Conservation (phyloP, 2,888 invertebrate species). For the Clepsis dumicolana region DNA sequence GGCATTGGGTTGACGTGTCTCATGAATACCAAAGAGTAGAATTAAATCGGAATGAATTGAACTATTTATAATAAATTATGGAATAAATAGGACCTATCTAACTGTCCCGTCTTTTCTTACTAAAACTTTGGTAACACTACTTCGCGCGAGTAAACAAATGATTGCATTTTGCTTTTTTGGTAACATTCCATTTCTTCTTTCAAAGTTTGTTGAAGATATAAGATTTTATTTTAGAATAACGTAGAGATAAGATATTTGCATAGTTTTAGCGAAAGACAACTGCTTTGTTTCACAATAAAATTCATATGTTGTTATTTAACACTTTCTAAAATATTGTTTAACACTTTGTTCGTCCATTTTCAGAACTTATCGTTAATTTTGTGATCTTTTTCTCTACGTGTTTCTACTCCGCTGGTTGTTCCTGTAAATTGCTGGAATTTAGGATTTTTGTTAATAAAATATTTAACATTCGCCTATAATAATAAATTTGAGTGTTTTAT, state of each 20-base stretch:
- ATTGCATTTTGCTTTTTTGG: constrained; percentile 49
- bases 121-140: constrained; percentile 67
- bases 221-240: constrained; percentile 69
- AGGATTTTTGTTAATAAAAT: constrained; percentile 78
- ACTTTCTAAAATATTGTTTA: constrained; percentile 31
- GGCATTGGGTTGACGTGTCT: constrained; percentile 66
- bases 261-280: constrained; percentile 43
- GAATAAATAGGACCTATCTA: constrained; percentile 58
- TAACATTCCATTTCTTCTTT: constrained; percentile 68
- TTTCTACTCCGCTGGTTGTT: constrained; percentile 55
- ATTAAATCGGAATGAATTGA: constrained; percentile 56
- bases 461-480: constrained; percentile 81
- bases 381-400: constrained; percentile 29
- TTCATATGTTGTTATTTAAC: constrained; percentile 25
- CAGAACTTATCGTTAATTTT: constrained; percentile 18
- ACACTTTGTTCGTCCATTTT: constrained; percentile 28
- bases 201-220: constrained; percentile 66
- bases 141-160: constrained; percentile 56
- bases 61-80: constrained; percentile 53
- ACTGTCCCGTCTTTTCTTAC: constrained; percentile 70
- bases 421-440: constrained; percentile 72
- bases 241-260: constrained; percentile 68
- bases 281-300: constrained; percentile 21
- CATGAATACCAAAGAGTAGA: constrained; percentile 62
- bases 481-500: constrained; percentile 55